These are phyloP conservation scores for Coboldia fuscipes DNA, from an alignment of 1,140 invertebrate genomes.

Conservation along the genomic window DNA sequence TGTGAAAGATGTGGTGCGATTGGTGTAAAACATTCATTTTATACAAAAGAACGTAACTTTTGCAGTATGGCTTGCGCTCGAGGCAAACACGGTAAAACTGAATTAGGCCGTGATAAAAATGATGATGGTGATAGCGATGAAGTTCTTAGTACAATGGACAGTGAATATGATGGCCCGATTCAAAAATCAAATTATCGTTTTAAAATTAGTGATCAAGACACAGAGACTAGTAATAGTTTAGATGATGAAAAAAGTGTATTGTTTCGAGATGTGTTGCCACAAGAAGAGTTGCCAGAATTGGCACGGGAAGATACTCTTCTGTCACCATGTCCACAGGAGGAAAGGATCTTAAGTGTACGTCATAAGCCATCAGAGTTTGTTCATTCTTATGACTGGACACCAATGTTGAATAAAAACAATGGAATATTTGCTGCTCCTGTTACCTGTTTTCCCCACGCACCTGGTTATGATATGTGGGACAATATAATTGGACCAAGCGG, in stretches of 20 bases:
- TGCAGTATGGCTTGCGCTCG: conserved; percentile 56
- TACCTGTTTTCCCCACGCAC: conserved; percentile 76
- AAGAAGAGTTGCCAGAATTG: conserved; percentile 24
- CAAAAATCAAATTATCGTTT: conserved; percentile 21
- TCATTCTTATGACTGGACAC: conserved; percentile 64
- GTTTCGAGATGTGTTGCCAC: conserved; percentile 21
- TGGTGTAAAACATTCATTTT: conserved; percentile 76
- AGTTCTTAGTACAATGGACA: background rate
- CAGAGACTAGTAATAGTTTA: background rate
- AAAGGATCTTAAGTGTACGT: conserved; percentile 23
- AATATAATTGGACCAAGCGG: too few species aligned
- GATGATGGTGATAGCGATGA: background rate
- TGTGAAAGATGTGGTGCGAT: conserved; percentile 77
- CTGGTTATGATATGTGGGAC: conserved; percentile 81
- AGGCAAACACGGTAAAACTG: conserved; percentile 14
- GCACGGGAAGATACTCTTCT: conserved; percentile 18
- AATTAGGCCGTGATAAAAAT: background rate
- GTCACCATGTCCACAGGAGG: conserved; percentile 19
- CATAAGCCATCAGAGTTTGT: conserved; percentile 33
- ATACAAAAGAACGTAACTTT: conserved; percentile 61
- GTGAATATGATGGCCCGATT: conserved; percentile 16
- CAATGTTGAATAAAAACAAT: conserved; percentile 46
- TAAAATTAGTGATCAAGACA: conserved; percentile 8
- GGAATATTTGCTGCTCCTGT: conserved; percentile 77
- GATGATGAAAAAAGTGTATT: conserved; percentile 13